Conservation (phyloP, 2,113 vertebrate species). For the Crotophaga sulcirostris region DNA sequence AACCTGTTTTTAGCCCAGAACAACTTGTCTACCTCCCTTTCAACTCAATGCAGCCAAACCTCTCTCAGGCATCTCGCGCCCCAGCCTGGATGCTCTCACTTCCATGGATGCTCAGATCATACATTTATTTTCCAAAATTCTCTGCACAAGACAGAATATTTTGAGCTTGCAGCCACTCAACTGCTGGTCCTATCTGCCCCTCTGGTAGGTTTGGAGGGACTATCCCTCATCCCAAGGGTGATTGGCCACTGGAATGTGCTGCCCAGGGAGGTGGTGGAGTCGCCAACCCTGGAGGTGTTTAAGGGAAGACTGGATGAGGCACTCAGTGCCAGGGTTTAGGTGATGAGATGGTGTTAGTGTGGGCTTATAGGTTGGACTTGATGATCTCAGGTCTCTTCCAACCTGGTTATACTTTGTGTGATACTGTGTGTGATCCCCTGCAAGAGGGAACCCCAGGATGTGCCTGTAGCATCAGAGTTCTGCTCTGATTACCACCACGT, state of each 20-base stretch:
- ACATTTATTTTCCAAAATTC: neutral
- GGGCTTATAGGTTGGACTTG: too few species aligned
- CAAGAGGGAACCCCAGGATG: neutral
- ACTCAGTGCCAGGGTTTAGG: too few species aligned
- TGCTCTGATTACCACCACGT: neutral
- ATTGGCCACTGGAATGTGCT: too few species aligned
- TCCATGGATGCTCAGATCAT: accelerated
- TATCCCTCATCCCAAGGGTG: too few species aligned
- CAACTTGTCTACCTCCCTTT: neutral
- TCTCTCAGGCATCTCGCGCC: neutral
- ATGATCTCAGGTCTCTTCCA: too few species aligned
- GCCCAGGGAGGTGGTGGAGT: too few species aligned
- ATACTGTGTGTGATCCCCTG: too few species aligned
- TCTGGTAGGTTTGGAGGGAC: neutral
- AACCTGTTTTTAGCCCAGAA: neutral
- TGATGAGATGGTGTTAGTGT: too few species aligned
- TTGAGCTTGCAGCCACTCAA: neutral
- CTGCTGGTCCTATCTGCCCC: neutral
- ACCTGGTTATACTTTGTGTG: too few species aligned
- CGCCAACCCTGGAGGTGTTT: too few species aligned
- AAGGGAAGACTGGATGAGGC: too few species aligned
- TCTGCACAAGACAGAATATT: neutral
- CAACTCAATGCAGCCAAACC: neutral
- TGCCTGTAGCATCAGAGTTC: accelerated
- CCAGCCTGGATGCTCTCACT: neutral